Evolutionary conservation across 1,140 invertebrate genomes (phyloP).

Genomic region (Paraescarpia echinospica): DNA sequence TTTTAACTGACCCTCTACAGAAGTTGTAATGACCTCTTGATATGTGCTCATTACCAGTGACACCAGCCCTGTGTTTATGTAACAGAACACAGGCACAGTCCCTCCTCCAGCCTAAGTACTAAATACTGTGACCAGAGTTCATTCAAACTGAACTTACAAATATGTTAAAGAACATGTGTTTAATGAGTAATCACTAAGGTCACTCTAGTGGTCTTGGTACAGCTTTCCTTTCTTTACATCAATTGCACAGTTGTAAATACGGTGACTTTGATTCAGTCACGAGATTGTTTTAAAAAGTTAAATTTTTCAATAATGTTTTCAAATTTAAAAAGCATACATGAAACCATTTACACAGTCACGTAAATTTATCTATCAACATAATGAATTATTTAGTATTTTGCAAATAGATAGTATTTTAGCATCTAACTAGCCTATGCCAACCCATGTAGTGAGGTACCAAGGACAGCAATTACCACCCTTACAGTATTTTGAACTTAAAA

Average conservation of each 20-base stretch:
- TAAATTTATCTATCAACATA: background rate
- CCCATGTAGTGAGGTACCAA: no score
- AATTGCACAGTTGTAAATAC: background rate
- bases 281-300: background rate
- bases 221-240: background rate
- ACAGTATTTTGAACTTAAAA: no score
- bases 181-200: background rate
- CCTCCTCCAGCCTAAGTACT: background rate
- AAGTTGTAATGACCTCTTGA: background rate
- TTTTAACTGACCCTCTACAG: background rate
- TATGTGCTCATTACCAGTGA: background rate
- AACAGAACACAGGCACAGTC: background rate
- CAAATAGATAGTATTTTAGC: background rate
- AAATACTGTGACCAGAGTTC: background rate
- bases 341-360: background rate
- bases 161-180: background rate
- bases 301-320: background rate
- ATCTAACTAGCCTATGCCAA: slow-evolving; percentile 28
- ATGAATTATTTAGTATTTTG: background rate
- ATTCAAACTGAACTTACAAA: background rate
- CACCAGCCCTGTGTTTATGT: background rate
- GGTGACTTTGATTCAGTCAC: background rate
- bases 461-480: no score
- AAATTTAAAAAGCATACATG: background rate
- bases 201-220: background rate